phyloP scores from a whole-genome alignment of 2,797 vertebrate genomes.

The Sibirionetta formosa region DNA sequence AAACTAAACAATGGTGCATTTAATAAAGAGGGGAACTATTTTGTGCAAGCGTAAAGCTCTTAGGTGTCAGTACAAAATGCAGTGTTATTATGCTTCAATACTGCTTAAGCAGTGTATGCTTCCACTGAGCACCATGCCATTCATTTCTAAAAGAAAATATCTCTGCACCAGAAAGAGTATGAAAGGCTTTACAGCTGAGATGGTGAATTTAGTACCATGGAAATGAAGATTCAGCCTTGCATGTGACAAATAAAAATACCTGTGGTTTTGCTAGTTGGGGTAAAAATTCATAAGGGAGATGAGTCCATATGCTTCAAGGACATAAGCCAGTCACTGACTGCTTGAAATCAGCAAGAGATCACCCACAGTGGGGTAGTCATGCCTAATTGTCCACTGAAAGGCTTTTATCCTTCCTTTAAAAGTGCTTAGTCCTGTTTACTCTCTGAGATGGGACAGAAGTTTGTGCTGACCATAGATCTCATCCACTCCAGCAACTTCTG shows the following conservation, averaged over 20 bases:
- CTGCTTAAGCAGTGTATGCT: not conserved
- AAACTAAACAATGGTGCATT: not conserved
- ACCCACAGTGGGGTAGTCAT: not conserved
- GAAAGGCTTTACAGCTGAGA: not conserved
- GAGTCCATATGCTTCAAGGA: not conserved
- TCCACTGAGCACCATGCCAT: not conserved
- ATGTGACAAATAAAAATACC: not conserved
- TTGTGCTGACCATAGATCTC: not conserved
- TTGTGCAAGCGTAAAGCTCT: not conserved
- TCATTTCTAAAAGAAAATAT: not conserved
- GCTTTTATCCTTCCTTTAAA: not conserved
- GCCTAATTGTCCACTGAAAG: not conserved
- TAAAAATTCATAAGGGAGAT: not conserved
- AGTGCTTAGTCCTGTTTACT: not conserved
- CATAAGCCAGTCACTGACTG: not conserved
- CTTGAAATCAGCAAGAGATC: not conserved
- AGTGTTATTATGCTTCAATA: not conserved
- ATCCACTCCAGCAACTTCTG: not conserved
- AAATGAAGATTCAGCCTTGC: not conserved
- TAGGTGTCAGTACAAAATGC: not conserved
- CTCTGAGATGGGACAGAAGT: not conserved
- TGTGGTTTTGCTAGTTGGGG: not conserved
- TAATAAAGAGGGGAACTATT: not conserved
- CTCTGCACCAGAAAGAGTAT: not conserved
- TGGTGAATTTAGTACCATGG: not conserved